A percentile compares a stretch with the other conserved stretches of the same genome.
phyloP scores from a whole-genome alignment of 2,797 vertebrate species.

The Anniella stebbinsi region DNA sequence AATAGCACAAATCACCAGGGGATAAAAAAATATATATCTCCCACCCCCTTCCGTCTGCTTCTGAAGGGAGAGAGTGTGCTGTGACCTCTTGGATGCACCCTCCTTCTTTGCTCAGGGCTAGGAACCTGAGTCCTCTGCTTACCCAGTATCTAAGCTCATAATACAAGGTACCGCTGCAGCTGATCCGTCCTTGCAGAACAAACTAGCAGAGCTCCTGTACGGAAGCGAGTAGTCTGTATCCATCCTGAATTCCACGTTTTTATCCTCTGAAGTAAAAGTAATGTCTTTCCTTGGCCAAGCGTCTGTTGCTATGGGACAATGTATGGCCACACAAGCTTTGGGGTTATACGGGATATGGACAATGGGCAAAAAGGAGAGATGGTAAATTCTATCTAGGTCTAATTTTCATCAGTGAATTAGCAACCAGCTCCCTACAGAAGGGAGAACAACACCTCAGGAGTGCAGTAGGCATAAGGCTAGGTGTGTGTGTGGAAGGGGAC shows the following conservation, averaged over 20 bases:
- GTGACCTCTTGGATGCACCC: conserved; percentile 50
- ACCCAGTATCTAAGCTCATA: conserved; percentile 2
- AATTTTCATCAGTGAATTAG: neutral
- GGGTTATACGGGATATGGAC: neutral
- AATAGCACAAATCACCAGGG: neutral
- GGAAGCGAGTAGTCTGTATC: neutral
- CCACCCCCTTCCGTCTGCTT: rapidly evolving
- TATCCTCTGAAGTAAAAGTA: neutral
- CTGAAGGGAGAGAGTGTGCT: neutral
- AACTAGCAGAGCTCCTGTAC: neutral
- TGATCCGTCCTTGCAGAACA: conserved; percentile 44
- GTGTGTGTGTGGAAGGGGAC: too few species aligned
- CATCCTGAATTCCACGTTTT: neutral
- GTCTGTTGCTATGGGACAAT: neutral
- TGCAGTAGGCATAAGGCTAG: too few species aligned
- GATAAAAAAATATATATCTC: neutral
- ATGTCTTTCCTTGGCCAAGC: neutral
- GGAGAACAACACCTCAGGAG: neutral
- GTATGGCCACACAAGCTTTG: neutral
- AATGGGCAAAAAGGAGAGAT: neutral
- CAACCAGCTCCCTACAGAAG: neutral
- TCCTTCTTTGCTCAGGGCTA: conserved; percentile 54
- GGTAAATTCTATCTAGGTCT: neutral
- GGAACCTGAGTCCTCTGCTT: conserved; percentile 57
- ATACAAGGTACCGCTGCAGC: conserved; percentile 23